Evolutionary conservation across 2,888 invertebrate genomes (phyloP).

Genomic region (Electrophaes corylata): DNA sequence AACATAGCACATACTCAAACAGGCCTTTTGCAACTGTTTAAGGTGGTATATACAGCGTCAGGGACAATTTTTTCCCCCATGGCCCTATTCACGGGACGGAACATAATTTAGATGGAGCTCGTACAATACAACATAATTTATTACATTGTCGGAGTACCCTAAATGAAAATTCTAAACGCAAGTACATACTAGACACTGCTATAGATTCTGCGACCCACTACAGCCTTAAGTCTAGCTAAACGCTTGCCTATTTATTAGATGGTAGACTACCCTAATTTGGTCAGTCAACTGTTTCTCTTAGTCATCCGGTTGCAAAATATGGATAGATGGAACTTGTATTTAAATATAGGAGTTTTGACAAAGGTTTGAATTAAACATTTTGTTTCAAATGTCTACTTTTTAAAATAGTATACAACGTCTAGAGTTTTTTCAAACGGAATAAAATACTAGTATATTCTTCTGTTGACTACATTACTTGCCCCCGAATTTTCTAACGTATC

Average conservation of each 20-base stretch:
- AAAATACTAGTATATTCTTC: too few species aligned
- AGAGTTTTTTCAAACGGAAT: too few species aligned
- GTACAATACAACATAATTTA: neutral
- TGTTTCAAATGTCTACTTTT: too few species aligned
- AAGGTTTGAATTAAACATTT: neutral
- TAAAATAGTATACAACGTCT: too few species aligned
- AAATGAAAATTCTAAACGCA: neutral
- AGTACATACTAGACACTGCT: neutral
- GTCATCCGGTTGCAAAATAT: constrained; percentile 9
- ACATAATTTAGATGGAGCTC: too few species aligned
- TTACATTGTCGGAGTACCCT: neutral
- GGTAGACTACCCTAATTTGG: constrained; percentile 16
- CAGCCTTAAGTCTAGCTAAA: neutral
- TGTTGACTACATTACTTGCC: too few species aligned
- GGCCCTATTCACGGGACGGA: too few species aligned
- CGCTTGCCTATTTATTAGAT: constrained; percentile 13
- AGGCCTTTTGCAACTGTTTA: too few species aligned
- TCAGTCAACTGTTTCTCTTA: constrained; percentile 11
- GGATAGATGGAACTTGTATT: neutral
- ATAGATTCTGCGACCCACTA: neutral
- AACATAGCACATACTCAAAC: too few species aligned
- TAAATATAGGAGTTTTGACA: neutral
- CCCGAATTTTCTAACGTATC: too few species aligned
- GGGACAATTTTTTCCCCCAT: too few species aligned
- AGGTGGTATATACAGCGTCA: too few species aligned